Evolutionary conservation across 2,113 vertebrate genomes (phyloP).

Genomic region (Phalacrocorax aristotelis): DNA sequence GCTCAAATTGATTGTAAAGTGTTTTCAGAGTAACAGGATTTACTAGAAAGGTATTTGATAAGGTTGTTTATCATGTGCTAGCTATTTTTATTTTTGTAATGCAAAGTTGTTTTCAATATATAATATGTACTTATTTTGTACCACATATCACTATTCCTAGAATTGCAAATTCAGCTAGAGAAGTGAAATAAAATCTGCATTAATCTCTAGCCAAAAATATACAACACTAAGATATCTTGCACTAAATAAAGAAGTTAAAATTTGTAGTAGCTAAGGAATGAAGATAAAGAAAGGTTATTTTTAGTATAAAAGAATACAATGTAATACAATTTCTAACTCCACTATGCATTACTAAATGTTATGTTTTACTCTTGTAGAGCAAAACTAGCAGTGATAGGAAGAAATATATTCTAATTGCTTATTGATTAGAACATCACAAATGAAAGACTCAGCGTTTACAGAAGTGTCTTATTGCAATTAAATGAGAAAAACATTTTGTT

Average conservation of each 20-base stretch:
- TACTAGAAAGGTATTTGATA: background rate
- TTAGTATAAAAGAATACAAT: background rate
- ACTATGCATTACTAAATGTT: background rate
- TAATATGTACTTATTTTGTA: background rate
- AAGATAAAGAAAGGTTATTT: background rate
- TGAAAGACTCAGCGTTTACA: background rate
- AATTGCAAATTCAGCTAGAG: background rate
- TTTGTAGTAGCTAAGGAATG: background rate
- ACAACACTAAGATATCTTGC: background rate
- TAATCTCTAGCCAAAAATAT: background rate
- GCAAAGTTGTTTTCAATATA: background rate
- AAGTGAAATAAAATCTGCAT: background rate
- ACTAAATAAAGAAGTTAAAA: background rate
- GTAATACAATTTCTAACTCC: background rate
- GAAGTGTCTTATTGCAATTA: background rate
- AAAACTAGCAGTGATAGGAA: background rate
- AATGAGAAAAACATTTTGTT: background rate
- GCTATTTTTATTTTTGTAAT: background rate
- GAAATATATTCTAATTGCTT: background rate
- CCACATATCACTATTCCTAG: background rate
- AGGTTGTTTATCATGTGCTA: background rate
- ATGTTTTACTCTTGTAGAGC: background rate
- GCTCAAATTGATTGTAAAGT: background rate
- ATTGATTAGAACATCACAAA: background rate
- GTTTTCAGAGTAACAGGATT: background rate